phyloP scores from a whole-genome alignment of 2,113 vertebrate species.

The Suricata suricatta region DNA sequence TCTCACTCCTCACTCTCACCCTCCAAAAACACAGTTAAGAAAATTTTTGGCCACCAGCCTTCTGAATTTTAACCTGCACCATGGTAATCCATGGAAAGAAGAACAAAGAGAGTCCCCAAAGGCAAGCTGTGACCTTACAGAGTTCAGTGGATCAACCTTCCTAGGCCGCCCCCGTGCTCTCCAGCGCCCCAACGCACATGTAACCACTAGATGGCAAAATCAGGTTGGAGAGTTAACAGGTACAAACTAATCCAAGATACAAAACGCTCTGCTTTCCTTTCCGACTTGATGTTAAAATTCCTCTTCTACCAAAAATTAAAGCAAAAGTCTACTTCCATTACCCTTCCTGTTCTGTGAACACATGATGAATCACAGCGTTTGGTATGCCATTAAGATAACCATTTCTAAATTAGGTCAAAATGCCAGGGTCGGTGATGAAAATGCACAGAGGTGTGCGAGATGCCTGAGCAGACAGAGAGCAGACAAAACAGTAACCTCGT shows the following conservation, averaged over 20 bases:
- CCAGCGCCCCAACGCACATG: not conserved
- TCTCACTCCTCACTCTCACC: too few species aligned
- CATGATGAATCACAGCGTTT: not conserved
- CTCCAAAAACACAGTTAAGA: not conserved
- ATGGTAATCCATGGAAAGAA: not conserved
- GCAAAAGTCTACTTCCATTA: not conserved
- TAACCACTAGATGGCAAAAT: slow-evolving; percentile 31
- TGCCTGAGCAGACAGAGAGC: not conserved
- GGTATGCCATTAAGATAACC: not conserved
- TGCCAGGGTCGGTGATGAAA: not conserved
- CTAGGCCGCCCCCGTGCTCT: not conserved
- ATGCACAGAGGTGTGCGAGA: not conserved
- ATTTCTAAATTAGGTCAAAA: slow-evolving; percentile 37
- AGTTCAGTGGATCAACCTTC: not conserved
- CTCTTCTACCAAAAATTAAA: not conserved
- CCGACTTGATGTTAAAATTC: not conserved
- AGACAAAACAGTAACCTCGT: not conserved
- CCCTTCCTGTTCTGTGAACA: not conserved
- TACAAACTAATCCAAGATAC: not conserved
- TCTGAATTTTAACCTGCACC: not conserved
- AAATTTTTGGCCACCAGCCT: not conserved
- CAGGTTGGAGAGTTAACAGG: not conserved
- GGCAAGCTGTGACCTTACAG: not conserved
- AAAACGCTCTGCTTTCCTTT: not conserved
- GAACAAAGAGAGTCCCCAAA: not conserved